Percentiles rank a stretch among this genome's conserved stretches.
phyloP scores from a whole-genome alignment of 1,140 invertebrate genomes.

The Pinna nobilis region DNA sequence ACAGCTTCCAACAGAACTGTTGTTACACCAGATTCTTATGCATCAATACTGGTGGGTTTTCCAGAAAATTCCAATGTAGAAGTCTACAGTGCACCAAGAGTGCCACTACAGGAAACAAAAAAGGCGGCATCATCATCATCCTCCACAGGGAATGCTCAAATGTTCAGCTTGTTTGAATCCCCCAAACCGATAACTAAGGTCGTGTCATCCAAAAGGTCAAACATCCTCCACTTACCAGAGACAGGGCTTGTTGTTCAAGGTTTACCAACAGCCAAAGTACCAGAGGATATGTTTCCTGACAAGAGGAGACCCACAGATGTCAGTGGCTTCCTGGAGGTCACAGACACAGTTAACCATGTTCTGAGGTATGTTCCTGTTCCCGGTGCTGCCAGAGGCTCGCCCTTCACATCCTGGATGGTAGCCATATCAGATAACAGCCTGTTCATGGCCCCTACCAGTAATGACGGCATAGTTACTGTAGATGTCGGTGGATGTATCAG shows the following conservation, averaged over 20 bases:
- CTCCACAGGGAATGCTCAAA: background rate
- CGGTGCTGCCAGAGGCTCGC: slow-evolving; percentile 58
- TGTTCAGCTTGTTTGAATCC: slow-evolving; percentile 7
- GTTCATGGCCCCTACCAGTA: slow-evolving; percentile 72
- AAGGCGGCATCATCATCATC: background rate
- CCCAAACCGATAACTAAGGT: background rate
- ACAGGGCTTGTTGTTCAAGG: slow-evolving; percentile 75
- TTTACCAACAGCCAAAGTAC: slow-evolving; percentile 71
- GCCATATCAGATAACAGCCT: slow-evolving; percentile 65
- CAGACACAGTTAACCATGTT: slow-evolving; percentile 76
- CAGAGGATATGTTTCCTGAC: slow-evolving; percentile 63
- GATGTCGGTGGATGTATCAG: slow-evolving; percentile 78
- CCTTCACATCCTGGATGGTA: slow-evolving; percentile 67
- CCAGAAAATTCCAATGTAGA: slow-evolving; percentile 73
- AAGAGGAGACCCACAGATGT: slow-evolving; percentile 47
- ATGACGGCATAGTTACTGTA: slow-evolving; percentile 78
- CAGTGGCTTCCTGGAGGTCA: slow-evolving; percentile 78
- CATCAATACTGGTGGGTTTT: slow-evolving; percentile 77
- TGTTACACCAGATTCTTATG: slow-evolving; percentile 73
- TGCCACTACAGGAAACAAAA: slow-evolving; percentile 10
- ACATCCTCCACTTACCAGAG: slow-evolving; percentile 71
- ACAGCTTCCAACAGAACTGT: slow-evolving; percentile 77
- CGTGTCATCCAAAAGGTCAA: slow-evolving; percentile 40
- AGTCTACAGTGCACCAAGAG: slow-evolving; percentile 52
- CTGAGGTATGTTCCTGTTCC: slow-evolving; percentile 80